phyloP scores from a whole-genome alignment of 2,888 invertebrate species.

The Rotaria macrura region DNA sequence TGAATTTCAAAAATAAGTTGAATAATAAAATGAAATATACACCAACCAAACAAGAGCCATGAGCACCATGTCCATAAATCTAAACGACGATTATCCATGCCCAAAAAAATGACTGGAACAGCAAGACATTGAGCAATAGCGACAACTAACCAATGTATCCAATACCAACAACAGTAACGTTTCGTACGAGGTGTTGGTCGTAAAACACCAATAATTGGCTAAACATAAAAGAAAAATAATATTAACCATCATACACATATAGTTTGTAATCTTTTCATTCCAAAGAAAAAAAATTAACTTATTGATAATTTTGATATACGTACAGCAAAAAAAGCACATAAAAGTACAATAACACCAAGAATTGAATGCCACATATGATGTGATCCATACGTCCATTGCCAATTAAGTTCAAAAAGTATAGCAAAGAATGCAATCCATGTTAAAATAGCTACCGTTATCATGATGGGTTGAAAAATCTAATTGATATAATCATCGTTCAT shows the following conservation, averaged over 20 bases:
- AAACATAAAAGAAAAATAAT: neutral
- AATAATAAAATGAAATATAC: conserved; percentile 74
- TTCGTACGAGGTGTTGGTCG: conserved; percentile 21
- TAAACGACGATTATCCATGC: conserved; percentile 72
- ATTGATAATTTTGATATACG: neutral
- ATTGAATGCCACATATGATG: conserved; percentile 30
- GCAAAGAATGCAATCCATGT: conserved; percentile 26
- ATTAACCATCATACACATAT: no score
- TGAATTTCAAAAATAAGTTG: conserved; percentile 62
- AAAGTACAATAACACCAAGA: conserved; percentile 31
- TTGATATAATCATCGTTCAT: neutral
- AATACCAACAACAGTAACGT: conserved; percentile 26
- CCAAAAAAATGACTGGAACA: conserved; percentile 87
- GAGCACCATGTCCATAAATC: conserved; percentile 74
- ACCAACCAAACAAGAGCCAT: conserved; percentile 76
- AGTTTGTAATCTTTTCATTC: neutral
- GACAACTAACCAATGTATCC: conserved; percentile 33
- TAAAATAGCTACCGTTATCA: conserved; percentile 27
- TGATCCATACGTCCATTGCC: conserved; percentile 29
- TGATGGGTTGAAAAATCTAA: conserved; percentile 27
- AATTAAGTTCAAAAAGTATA: conserved; percentile 28
- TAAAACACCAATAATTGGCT: conserved; percentile 31
- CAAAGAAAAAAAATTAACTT: no score
- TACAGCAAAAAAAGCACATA: conserved; percentile 30
- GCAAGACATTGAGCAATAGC: conserved; percentile 37